These are phyloP conservation scores for Paratrypauchen microcephalus DNA, from an alignment of 2,797 vertebrate species.

Conservation along the genomic window DNA sequence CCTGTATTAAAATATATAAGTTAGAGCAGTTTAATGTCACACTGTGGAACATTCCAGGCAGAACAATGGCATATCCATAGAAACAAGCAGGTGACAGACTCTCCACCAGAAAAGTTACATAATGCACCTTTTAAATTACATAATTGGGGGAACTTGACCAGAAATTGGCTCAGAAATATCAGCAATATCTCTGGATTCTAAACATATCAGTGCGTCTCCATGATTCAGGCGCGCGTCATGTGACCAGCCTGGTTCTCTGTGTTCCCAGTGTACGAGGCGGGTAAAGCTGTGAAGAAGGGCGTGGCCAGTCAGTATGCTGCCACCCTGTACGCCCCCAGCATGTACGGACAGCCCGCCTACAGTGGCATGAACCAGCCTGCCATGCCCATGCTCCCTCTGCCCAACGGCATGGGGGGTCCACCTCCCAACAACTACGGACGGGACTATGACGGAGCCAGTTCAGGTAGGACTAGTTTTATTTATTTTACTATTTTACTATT, in stretches of 20 bases:
- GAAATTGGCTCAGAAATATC: no score
- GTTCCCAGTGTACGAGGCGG: conserved; percentile 85
- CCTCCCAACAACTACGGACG: conserved; percentile 76
- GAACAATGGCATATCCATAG: no score
- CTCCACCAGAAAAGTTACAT: no score
- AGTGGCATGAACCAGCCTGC: conserved; percentile 42
- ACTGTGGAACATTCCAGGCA: no score
- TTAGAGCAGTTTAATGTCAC: no score
- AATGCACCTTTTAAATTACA: no score
- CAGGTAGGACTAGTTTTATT: conserved; percentile 64
- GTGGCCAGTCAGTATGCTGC: conserved; percentile 77
- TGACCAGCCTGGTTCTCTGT: not conserved
- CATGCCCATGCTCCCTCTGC: conserved; percentile 74
- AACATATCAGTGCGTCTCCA: no score
- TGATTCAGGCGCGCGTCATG: not conserved
- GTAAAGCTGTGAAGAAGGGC: conserved; percentile 87
- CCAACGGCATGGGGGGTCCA: conserved; percentile 47
- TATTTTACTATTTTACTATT: no score
- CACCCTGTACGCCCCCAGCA: conserved; percentile 76
- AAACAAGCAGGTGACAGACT: no score
- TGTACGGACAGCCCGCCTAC: conserved; percentile 79
- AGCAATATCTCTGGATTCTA: no score
- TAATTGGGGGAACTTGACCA: no score
- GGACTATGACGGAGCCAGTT: conserved; percentile 83
- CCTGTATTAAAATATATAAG: no score